Percentiles rank a stretch among this genome's conserved stretches.
These are phyloP conservation scores for Diglossa cyanea DNA, from an alignment of 2,797 vertebrate genomes.

Conservation along the genomic window DNA sequence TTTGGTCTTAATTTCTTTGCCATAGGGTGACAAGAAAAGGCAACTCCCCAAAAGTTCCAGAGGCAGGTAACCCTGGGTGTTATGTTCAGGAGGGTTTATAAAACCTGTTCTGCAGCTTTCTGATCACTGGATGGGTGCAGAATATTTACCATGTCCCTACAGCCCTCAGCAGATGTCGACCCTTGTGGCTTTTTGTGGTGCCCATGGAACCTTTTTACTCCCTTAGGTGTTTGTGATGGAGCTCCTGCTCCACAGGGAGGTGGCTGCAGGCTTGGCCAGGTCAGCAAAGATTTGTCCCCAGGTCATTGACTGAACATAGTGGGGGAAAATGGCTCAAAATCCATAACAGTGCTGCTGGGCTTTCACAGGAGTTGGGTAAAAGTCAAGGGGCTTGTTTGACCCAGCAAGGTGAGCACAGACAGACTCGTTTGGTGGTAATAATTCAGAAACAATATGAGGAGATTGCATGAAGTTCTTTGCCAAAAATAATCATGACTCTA, in stretches of 20 bases:
- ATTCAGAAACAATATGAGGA: background rate
- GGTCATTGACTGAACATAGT: background rate
- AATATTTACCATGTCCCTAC: background rate
- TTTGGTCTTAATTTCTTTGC: background rate
- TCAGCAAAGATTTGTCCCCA: background rate
- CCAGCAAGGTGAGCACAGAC: background rate
- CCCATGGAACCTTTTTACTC: background rate
- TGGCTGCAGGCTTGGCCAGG: background rate
- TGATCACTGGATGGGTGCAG: background rate
- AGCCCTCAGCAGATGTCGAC: background rate
- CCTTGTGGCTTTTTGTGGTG: background rate
- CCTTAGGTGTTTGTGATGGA: background rate
- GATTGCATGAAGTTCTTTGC: background rate
- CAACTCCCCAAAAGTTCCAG: background rate
- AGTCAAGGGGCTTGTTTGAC: background rate
- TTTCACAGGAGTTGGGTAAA: background rate
- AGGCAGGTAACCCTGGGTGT: background rate
- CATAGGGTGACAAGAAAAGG: background rate
- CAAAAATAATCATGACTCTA: background rate
- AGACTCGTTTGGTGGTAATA: background rate
- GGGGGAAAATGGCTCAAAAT: background rate
- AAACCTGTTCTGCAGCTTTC: slow-evolving; percentile 15
- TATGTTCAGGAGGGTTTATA: background rate
- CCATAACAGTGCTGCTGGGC: background rate
- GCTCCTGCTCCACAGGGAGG: background rate